phyloP scores from a whole-genome alignment of 2,113 vertebrate genomes.

The Cephalopterus ornatus region DNA sequence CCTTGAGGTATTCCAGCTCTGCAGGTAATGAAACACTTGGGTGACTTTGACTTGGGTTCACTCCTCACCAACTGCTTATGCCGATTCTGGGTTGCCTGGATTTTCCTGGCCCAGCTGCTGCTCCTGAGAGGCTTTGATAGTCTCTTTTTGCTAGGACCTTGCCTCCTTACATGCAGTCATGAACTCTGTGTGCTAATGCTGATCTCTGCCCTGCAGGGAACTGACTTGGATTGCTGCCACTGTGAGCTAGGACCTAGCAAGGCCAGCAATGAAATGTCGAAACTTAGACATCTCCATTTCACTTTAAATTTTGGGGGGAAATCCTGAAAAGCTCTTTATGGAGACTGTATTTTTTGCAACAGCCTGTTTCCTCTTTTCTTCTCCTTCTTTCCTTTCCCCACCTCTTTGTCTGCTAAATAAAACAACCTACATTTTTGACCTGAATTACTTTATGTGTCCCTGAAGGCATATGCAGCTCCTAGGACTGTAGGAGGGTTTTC shows the following conservation, averaged over 20 bases:
- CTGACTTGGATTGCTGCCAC: neutral
- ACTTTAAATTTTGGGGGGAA: neutral
- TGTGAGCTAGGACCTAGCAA: neutral
- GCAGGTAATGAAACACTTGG: neutral
- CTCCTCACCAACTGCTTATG: neutral
- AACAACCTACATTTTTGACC: conserved; percentile 67
- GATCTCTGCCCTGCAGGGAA: neutral
- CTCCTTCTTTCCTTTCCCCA: neutral
- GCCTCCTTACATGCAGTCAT: neutral
- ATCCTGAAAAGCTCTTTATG: neutral
- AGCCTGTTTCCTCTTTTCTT: neutral
- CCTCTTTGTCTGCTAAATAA: conserved; percentile 61
- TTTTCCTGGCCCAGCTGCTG: neutral
- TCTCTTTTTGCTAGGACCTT: neutral
- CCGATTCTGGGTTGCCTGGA: neutral
- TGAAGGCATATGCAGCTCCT: conserved; percentile 31
- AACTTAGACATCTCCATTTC: neutral
- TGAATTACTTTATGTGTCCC: conserved; percentile 60
- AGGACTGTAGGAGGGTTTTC: conserved; percentile 39
- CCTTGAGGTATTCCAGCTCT: neutral
- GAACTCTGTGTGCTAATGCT: neutral
- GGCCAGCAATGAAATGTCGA: neutral
- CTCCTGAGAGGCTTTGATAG: neutral
- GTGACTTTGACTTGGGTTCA: neutral
- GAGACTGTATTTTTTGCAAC: neutral